phyloP scores from a whole-genome alignment of 64 coral and sea anemone species.

The Hydrozoanthus tunicans region DNA sequence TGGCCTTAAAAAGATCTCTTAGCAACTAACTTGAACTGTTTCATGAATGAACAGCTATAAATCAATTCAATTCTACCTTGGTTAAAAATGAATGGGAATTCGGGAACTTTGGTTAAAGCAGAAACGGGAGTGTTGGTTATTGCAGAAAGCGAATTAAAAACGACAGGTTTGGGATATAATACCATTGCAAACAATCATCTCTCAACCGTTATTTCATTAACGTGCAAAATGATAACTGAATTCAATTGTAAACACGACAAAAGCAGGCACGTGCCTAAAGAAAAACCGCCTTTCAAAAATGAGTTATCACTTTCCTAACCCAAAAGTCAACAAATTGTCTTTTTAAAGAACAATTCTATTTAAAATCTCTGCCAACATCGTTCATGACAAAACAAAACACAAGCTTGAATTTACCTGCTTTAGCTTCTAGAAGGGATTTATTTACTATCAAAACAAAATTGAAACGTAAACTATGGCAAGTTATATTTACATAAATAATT shows the following conservation, averaged over 20 bases:
- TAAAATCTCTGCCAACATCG: not conserved
- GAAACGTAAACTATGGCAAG: conserved; percentile 63
- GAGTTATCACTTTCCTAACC: not conserved
- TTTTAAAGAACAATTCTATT: not conserved
- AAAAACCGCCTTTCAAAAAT: not conserved
- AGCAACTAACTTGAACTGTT: conserved; percentile 9
- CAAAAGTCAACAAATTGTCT: not conserved
- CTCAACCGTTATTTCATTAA: conserved; percentile 44
- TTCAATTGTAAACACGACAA: conserved; percentile 78
- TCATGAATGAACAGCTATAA: not conserved
- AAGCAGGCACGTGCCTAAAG: conserved; percentile 60
- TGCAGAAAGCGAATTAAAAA: not conserved
- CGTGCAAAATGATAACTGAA: conserved; percentile 63
- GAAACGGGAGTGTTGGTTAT: not conserved
- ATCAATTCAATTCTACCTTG: not conserved
- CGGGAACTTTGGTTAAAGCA: too few relatives aligned
- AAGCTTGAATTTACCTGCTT: conserved; percentile 17
- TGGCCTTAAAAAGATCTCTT: not conserved
- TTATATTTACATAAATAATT: conserved; percentile 95
- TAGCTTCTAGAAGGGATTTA: conserved; percentile 26
- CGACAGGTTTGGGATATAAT: not conserved
- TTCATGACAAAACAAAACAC: not conserved
- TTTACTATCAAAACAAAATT: conserved; percentile 56
- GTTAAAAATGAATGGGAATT: not conserved
- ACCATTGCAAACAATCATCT: not conserved